phyloP scores from a whole-genome alignment of 1,140 invertebrate species.

The Holcopasites calliopsidis region DNA sequence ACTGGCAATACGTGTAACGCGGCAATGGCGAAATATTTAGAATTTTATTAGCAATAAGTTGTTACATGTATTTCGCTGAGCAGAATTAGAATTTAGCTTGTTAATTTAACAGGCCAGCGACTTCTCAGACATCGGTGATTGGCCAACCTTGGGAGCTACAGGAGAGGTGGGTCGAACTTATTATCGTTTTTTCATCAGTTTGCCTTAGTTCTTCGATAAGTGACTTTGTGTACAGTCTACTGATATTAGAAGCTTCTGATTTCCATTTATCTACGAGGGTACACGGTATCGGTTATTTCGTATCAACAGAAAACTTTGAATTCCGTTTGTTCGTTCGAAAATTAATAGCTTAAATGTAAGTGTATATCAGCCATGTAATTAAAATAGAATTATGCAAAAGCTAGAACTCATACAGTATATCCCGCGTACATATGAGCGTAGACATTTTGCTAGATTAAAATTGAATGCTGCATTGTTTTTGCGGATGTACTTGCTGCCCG shows the following conservation, averaged over 20 bases:
- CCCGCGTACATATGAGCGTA: constrained; percentile 65
- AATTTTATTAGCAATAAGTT: too few species aligned
- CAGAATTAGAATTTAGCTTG: constrained; percentile 12
- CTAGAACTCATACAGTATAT: constrained; percentile 66
- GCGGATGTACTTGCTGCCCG: neutral
- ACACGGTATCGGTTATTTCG: too few species aligned
- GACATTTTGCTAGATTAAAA: constrained; percentile 69
- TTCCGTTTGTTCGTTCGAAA: too few species aligned
- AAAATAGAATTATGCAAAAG: constrained; percentile 65
- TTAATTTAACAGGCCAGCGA: constrained; percentile 83
- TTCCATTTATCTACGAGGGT: too few species aligned
- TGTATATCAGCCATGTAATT: neutral
- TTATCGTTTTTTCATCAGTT: constrained; percentile 12
- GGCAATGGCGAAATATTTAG: too few species aligned
- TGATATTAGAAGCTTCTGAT: too few species aligned
- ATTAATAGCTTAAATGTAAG: neutral
- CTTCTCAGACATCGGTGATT: constrained; percentile 87
- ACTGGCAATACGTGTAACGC: too few species aligned
- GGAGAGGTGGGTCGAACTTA: constrained; percentile 71
- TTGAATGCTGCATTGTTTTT: constrained; percentile 11
- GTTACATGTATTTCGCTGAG: neutral
- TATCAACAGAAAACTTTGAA: too few species aligned
- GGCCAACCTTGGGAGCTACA: constrained; percentile 87
- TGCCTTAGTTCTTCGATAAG: neutral
- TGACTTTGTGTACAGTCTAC: too few species aligned